phyloP scores from a whole-genome alignment of 2,797 vertebrate genomes.

The Gymnodraco acuticeps region DNA sequence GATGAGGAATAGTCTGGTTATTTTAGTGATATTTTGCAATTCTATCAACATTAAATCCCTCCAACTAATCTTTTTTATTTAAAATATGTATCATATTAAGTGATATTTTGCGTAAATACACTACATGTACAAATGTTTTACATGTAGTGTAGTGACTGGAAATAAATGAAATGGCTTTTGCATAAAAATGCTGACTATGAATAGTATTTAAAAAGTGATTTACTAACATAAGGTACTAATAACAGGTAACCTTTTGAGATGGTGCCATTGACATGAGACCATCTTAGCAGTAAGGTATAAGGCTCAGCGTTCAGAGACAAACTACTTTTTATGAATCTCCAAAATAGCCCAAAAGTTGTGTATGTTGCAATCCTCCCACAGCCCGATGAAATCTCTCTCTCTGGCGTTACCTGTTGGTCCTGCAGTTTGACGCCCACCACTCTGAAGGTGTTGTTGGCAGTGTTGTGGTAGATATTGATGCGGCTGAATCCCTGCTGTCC shows the following conservation, averaged over 20 bases:
- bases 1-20: not conserved
- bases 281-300: too few species aligned
- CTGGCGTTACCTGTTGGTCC: constrained; percentile 88
- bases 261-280: too few species aligned
- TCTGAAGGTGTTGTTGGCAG: constrained; percentile 85
- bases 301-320: too few species aligned
- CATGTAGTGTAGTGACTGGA: not conserved
- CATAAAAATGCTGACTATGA: not conserved
- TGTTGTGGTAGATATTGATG: constrained; percentile 99
- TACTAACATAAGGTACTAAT: not conserved
- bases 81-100: not conserved
- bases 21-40: not conserved
- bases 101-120: not conserved
- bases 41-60: too few species aligned
- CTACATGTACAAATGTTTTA: not conserved
- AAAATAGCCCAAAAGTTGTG: too few species aligned
- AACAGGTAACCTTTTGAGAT: too few species aligned
- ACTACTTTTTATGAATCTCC: too few species aligned
- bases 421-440: constrained; percentile 99
- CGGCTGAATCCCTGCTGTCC: constrained; percentile 99
- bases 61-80: not conserved
- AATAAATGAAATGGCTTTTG: not conserved
- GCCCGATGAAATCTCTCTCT: constrained; percentile 8
- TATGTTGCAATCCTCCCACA: constrained; percentile 30
- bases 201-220: not conserved